phyloP scores from a whole-genome alignment of 2,113 vertebrate genomes.

The Melospiza georgiana region DNA sequence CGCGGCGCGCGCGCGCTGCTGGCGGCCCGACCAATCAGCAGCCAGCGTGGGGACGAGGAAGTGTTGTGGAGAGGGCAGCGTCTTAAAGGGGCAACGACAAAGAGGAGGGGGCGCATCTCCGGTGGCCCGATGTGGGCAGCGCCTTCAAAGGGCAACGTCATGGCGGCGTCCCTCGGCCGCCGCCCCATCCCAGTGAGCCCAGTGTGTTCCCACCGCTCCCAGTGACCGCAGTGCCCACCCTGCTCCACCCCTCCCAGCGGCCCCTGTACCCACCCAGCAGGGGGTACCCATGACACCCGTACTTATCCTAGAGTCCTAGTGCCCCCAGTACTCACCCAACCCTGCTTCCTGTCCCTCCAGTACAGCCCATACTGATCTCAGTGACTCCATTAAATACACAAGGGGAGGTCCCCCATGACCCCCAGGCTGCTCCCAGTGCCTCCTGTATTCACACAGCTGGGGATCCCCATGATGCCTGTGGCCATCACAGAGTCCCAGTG shows the following conservation, averaged over 20 bases:
- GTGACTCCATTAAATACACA: not conserved
- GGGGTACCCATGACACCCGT: not conserved
- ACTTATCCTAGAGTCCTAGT: not conserved
- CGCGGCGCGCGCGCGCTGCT: not conserved
- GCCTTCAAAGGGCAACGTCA: not conserved
- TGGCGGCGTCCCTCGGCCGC: not conserved
- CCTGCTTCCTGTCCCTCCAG: not conserved
- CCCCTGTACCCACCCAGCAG: not conserved
- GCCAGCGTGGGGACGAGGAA: not conserved
- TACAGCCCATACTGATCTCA: not conserved
- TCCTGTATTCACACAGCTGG: not conserved
- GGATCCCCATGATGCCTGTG: not conserved
- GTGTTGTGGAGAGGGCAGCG: not conserved
- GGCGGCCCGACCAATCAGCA: not conserved
- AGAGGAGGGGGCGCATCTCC: fast-evolving
- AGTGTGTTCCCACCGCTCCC: not conserved
- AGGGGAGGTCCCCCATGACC: not conserved
- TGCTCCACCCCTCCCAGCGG: not conserved
- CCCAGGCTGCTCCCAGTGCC: not conserved
- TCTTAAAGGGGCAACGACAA: not conserved
- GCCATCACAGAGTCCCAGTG: not conserved
- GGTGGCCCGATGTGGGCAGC: not conserved
- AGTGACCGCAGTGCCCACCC: not conserved
- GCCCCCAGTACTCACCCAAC: not conserved
- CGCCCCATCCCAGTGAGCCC: not conserved